phyloP scores from a whole-genome alignment of 2,888 invertebrate species.

The Endomychus coccineus region DNA sequence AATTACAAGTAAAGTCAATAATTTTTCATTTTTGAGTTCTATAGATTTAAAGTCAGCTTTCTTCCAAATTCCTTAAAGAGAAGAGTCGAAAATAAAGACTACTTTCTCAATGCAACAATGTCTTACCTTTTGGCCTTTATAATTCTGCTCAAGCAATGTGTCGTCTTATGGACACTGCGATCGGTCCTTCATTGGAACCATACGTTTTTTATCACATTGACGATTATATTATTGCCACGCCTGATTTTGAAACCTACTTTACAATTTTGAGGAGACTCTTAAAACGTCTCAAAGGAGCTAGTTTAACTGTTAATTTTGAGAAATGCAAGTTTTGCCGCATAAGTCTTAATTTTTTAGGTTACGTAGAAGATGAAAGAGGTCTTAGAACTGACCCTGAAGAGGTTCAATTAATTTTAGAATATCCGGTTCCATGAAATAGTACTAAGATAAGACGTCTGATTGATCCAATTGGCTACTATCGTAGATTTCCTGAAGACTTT shows the following conservation, averaged over 20 bases:
- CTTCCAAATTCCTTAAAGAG: neutral
- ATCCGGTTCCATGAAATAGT: neutral
- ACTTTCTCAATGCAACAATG: slow-evolving; percentile 3
- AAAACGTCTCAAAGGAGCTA: slow-evolving; percentile 13
- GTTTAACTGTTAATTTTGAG: slow-evolving; percentile 15
- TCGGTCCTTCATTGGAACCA: slow-evolving; percentile 15
- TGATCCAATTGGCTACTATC: neutral
- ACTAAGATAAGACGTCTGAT: slow-evolving; percentile 2
- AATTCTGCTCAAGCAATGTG: slow-evolving; percentile 16
- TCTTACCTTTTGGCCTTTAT: slow-evolving; percentile 15
- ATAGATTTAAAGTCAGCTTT: slow-evolving; percentile 5
- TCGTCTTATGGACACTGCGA: slow-evolving; percentile 14
- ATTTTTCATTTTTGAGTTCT: slow-evolving; percentile 3
- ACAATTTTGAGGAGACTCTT: slow-evolving; percentile 13
- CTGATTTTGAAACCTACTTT: slow-evolving; percentile 14
- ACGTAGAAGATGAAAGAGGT: slow-evolving; percentile 3
- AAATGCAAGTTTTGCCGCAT: slow-evolving; percentile 15
- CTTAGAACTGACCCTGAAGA: slow-evolving; percentile 7
- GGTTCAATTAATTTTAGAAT: neutral
- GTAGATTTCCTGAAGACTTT: neutral
- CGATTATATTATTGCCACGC: slow-evolving; percentile 16
- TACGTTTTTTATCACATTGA: slow-evolving; percentile 17
- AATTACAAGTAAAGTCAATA: neutral
- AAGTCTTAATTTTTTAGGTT: slow-evolving; percentile 10
- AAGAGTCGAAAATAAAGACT: neutral